Evolutionary conservation across 2,797 vertebrate genomes (phyloP).

Genomic region (Bradypodion ventrale): DNA sequence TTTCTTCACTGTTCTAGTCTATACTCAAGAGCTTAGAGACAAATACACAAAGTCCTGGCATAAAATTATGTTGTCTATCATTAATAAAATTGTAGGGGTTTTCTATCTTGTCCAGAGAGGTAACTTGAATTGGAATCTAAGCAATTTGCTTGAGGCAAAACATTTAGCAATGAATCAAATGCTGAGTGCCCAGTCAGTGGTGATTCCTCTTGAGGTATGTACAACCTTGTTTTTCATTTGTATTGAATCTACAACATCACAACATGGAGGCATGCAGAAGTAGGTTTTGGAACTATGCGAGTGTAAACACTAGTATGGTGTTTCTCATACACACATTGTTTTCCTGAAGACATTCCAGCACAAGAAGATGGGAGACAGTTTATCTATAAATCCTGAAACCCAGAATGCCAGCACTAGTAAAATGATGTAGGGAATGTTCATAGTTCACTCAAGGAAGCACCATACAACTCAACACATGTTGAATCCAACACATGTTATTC

Average conservation of each 20-base stretch:
- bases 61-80: neutral
- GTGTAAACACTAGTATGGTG: neutral
- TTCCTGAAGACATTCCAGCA: neutral
- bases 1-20: constrained; percentile 15
- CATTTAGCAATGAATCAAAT: constrained; percentile 4
- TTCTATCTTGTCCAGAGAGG: neutral
- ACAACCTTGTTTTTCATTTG: neutral
- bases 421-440: neutral
- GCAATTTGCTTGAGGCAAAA: constrained; percentile 23
- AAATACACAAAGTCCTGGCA: constrained; percentile 1
- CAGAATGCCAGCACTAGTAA: neutral
- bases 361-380: neutral
- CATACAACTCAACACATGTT: neutral
- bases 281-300: neutral
- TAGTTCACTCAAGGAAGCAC: neutral
- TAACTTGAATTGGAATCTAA: constrained; percentile 7
- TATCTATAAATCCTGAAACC: neutral
- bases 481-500: neutral
- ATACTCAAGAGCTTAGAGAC: neutral
- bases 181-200: neutral
- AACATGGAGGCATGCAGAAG: neutral
- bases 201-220: neutral
- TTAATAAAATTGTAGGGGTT: neutral
- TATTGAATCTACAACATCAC: neutral
- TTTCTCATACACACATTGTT: neutral